Evolutionary conservation across 1,140 invertebrate genomes (phyloP), one percentile per base, ranked within the genome.

Genomic region (Bilobella aurantiaca): DNA sequence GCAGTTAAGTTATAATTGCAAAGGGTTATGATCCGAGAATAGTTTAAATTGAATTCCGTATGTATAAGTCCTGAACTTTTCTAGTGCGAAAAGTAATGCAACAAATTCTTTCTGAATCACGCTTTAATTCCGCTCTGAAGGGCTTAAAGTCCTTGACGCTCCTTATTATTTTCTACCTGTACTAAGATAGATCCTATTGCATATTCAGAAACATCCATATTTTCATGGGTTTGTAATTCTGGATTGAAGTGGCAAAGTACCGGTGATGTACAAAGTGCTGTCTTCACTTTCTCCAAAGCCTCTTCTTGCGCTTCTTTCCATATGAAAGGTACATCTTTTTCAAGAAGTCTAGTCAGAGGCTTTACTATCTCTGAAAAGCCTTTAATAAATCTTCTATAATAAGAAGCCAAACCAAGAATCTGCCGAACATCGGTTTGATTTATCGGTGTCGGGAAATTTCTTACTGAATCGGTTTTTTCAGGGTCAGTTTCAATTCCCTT

Each of bases 111-210:
- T 65, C 71, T 81, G 76, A 0, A 75, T 78, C 0, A 71, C 71
- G 1, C 69, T 59, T 64, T 76, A 81, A 3, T 76, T 76, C 42
- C 56, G 60, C 73, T 81, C 78, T 5, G 63, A 3, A 8, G 64
- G 47, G 28, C 31, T 62, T 5, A 81, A 59, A 2, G 72, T 60
- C n/a, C 78, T 58, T 30, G 75, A 75, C 1, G 78, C 64, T 64
- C 77, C 67, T 28, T 42, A 1, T 65, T 56, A 28, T 73, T 73
- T 66, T 76, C 67, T 64, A 69, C 74, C 76, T 83, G 81, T 2
- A 75, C 75, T 0, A 84, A 64, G 3, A 81, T 75, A 1, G 76
- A 77, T 0, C 80, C 79, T 2, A 83, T 69, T n/a, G 79, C 81
- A 70, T 76, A 77, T 0, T 74, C 64, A 34, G 76, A 79, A n/a